Conservation (phyloP, 2,888 invertebrate genomes). For the Erebia aethiops region DNA sequence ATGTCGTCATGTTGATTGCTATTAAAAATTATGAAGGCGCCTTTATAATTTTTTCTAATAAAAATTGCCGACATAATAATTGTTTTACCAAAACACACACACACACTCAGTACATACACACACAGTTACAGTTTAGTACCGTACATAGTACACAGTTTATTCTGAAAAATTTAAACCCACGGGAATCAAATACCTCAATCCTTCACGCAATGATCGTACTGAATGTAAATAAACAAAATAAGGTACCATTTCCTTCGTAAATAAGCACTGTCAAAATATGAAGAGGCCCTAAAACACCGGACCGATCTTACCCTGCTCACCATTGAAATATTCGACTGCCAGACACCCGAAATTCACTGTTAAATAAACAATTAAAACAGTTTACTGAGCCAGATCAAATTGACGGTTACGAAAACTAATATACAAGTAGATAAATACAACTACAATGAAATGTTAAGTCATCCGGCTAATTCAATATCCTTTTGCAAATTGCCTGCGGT, state of each 20-base stretch:
- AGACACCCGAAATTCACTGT: neutral
- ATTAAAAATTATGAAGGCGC: no score
- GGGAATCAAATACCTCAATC: no score
- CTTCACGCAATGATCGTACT: no score
- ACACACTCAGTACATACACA: no score
- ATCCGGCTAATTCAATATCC: conserved; percentile 12
- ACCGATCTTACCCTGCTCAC: neutral
- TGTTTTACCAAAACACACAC: no score
- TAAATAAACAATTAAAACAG: conserved; percentile 15
- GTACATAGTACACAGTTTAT: no score
- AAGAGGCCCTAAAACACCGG: neutral
- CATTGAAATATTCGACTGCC: conserved; percentile 15
- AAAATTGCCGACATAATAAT: no score
- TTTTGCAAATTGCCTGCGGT: conserved; percentile 1
- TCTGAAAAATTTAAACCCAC: no score
- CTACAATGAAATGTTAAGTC: conserved; percentile 2
- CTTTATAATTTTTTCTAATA: no score
- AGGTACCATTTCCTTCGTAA: neutral
- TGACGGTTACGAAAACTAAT: neutral
- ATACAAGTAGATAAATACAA: neutral
- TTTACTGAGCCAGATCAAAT: conserved; percentile 9
- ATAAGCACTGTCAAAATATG: neutral
- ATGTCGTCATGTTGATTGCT: no score
- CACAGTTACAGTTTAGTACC: no score
- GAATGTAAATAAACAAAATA: no score